phyloP scores from a whole-genome alignment of 1,140 invertebrate genomes.

The Akabosia matsudoensis region DNA sequence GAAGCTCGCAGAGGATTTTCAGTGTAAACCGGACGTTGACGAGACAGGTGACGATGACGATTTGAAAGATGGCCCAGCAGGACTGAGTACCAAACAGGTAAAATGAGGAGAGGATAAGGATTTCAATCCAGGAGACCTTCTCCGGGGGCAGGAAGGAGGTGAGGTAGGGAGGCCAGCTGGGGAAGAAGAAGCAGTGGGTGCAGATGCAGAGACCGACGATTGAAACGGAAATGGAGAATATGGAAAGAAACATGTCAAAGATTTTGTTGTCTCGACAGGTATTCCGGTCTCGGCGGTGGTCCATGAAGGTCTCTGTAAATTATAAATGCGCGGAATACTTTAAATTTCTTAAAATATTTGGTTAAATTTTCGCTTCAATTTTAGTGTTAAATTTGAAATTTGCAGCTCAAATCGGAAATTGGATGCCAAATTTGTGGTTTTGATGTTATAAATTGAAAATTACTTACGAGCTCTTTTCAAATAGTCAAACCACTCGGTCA shows the following conservation, averaged over 20 bases:
- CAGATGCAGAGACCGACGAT: background rate
- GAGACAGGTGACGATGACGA: background rate
- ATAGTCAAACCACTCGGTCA: background rate
- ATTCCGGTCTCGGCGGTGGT: background rate
- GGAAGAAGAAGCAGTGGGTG: background rate
- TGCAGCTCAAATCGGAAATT: background rate
- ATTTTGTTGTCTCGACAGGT: background rate
- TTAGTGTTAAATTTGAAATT: too few relatives aligned
- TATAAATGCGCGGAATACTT: background rate
- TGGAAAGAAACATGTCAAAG: background rate
- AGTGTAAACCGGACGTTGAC: background rate
- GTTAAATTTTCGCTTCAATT: too few relatives aligned
- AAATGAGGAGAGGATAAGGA: background rate
- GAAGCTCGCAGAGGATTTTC: background rate
- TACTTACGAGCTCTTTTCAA: background rate
- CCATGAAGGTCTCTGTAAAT: background rate
- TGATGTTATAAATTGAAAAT: background rate
- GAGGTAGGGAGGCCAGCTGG: background rate
- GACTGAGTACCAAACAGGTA: background rate
- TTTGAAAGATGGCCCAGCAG: background rate
- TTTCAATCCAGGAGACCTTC: background rate
- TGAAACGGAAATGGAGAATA: background rate
- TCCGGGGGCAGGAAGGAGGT: background rate
- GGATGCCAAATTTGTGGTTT: too few relatives aligned
- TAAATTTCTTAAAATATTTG: too few relatives aligned